Percentiles rank a stretch among this genome's conserved stretches.
phyloP scores from a whole-genome alignment of 2,113 vertebrate species.

The Nibea coibor region DNA sequence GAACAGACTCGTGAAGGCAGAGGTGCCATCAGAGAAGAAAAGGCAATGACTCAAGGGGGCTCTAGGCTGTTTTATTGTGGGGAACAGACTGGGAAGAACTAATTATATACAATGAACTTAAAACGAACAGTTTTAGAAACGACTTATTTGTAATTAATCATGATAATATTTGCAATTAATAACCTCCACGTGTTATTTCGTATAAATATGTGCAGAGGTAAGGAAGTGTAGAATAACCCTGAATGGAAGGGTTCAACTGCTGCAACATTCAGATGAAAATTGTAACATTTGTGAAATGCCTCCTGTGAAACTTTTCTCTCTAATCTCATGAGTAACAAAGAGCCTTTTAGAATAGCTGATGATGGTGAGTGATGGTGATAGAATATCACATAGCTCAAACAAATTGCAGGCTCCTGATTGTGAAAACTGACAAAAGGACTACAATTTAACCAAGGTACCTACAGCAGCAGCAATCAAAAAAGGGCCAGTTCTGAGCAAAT shows the following conservation, averaged over 20 bases:
- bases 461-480: too few relatives aligned
- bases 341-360: too few relatives aligned
- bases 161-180: constrained; percentile 6
- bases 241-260: not conserved
- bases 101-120: constrained; percentile 31
- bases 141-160: not conserved
- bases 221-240: not conserved
- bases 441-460: too few relatives aligned
- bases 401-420: not conserved
- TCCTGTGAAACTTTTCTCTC: not conserved
- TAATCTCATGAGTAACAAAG: not conserved
- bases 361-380: not conserved
- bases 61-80: constrained; percentile 38
- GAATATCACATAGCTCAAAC: not conserved
- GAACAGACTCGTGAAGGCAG: constrained; percentile 38
- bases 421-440: too few relatives aligned
- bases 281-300: not conserved
- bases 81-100: constrained; percentile 22
- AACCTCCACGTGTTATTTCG: not conserved
- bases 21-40: constrained; percentile 43
- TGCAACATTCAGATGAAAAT: not conserved
- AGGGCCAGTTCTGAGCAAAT: too few relatives aligned
- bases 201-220: not conserved
- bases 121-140: constrained; percentile 20
- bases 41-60: constrained; percentile 19